A percentile compares a stretch with the other conserved stretches of the same genome.
Evolutionary conservation across 2,113 vertebrate species (phyloP).

Genomic region (Coptodon rendalli): DNA sequence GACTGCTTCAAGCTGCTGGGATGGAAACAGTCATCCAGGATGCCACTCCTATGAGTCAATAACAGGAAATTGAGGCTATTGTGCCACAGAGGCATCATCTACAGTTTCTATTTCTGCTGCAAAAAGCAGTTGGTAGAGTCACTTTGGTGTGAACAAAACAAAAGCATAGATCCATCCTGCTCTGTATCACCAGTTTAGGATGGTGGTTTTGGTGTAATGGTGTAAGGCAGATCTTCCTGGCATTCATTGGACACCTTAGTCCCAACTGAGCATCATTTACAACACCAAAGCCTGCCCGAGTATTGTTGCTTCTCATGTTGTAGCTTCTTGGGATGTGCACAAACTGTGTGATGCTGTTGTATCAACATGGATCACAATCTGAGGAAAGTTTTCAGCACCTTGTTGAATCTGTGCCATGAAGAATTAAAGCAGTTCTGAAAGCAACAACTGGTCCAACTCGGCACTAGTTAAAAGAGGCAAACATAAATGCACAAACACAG

Average conservation of each 20-base stretch:
- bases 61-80: background rate
- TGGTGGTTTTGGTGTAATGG: background rate
- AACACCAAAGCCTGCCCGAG: background rate
- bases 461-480: background rate
- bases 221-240: background rate
- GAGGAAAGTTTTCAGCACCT: background rate
- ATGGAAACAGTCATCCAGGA: background rate
- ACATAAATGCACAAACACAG: background rate
- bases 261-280: background rate
- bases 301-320: background rate
- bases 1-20: background rate
- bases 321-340: background rate
- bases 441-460: background rate
- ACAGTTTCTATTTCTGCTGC: background rate
- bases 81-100: background rate
- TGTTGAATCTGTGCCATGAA: background rate
- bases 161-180: background rate
- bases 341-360: background rate
- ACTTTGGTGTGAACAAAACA: background rate
- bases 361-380: background rate
- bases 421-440: background rate
- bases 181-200: background rate
- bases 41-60: background rate
- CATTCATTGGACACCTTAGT: background rate
- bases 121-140: background rate